Percentiles rank a stretch among this genome's conserved stretches.
Evolutionary conservation across 2,113 vertebrate species (phyloP).

Genomic region (Oreochromis tanganicae): DNA sequence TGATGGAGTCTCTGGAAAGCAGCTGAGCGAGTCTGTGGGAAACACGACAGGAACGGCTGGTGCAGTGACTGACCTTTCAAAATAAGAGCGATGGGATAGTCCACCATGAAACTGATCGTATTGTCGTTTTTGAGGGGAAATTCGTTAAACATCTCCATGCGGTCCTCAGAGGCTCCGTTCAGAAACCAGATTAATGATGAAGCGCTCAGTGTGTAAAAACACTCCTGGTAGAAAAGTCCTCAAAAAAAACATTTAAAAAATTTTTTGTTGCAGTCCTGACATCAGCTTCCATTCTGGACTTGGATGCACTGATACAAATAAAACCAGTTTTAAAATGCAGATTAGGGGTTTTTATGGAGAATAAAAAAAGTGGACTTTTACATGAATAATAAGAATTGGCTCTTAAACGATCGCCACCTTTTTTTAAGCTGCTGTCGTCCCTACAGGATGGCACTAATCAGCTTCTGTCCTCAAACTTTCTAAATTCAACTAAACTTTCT

Average conservation of each 20-base stretch:
- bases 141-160: not conserved
- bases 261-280: not conserved
- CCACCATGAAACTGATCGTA: not conserved
- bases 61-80: not conserved
- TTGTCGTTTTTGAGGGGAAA: not conserved
- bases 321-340: not conserved
- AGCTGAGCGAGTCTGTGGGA: not conserved
- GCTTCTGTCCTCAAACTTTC: not conserved
- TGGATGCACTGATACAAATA: not conserved
- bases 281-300: not conserved
- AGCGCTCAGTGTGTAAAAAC: not conserved
- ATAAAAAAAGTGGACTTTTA: not conserved
- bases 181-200: not conserved
- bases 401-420: not conserved
- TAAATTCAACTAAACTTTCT: not conserved
- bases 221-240: not conserved
- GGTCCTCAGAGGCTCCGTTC: not conserved
- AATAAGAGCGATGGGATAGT: not conserved
- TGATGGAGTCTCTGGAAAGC: not conserved
- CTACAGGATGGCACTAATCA: not conserved
- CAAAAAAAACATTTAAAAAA: accelerated
- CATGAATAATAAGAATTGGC: not conserved
- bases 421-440: not conserved
- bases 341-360: not conserved
- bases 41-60: not conserved